phyloP scores from a whole-genome alignment of 2,113 vertebrate genomes.

The Tychaedon coryphoeus region DNA sequence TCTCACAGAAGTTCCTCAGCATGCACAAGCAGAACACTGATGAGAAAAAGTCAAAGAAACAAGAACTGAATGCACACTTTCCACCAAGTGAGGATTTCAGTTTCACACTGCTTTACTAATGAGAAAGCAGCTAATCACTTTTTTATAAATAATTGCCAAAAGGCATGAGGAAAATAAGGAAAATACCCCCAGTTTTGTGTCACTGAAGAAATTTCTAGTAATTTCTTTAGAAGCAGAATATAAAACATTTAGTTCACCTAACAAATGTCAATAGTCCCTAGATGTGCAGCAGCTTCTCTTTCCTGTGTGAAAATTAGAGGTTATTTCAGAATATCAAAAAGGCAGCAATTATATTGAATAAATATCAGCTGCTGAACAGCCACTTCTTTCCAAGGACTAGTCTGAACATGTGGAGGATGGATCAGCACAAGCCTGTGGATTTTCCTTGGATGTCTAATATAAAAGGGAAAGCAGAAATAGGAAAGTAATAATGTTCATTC shows the following conservation, averaged over 20 bases:
- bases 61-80: background rate
- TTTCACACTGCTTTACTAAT: background rate
- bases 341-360: background rate
- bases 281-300: background rate
- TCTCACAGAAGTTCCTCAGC: background rate
- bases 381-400: background rate
- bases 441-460: background rate
- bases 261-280: background rate
- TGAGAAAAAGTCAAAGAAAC: background rate
- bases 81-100: background rate
- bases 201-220: background rate
- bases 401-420: background rate
- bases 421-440: background rate
- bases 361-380: background rate
- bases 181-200: background rate
- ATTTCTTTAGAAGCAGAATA: background rate
- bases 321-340: background rate
- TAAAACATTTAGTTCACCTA: background rate
- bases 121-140: background rate
- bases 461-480: background rate
- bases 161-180: background rate
- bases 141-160: background rate
- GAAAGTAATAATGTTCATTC: background rate
- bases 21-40: background rate
- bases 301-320: background rate